Percentiles rank a stretch among this genome's conserved stretches.
Conservation (phyloP, 2,113 vertebrate genomes). For the Clarias batrachus region DNA sequence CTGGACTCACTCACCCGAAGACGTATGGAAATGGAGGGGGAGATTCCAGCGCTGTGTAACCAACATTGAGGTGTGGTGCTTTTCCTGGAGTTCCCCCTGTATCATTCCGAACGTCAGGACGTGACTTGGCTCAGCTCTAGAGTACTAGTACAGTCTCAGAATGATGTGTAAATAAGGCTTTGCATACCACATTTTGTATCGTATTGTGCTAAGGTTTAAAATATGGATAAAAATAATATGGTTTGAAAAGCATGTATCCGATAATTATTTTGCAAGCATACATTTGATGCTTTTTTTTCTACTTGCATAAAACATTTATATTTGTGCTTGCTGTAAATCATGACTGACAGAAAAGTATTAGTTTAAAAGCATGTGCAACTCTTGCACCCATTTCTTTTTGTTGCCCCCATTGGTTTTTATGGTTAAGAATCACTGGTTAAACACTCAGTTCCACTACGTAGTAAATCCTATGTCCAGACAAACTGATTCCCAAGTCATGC, state of each 20-base stretch:
- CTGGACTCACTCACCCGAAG: slow-evolving; percentile 39
- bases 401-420: slow-evolving; percentile 46
- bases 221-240: background rate
- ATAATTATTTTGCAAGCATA: background rate
- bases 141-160: background rate
- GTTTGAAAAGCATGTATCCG: background rate
- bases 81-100: slow-evolving; percentile 51
- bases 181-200: background rate
- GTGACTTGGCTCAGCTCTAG: slow-evolving; percentile 10
- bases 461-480: slow-evolving; percentile 34
- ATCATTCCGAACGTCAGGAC: slow-evolving; percentile 22
- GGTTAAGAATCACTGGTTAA: slow-evolving; percentile 50
- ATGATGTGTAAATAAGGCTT: background rate
- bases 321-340: background rate
- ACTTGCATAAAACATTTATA: background rate
- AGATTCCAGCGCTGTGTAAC: background rate
- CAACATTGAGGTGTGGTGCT: slow-evolving; percentile 32
- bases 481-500: slow-evolving; percentile 1
- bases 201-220: background rate
- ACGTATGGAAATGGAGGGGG: background rate
- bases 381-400: slow-evolving; percentile 43
- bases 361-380: background rate
- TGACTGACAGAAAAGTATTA: background rate
- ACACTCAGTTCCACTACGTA: slow-evolving; percentile 50
- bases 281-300: background rate